These are phyloP conservation scores for Sinocyclocheilus anophthalmus DNA, from an alignment of 2,113 vertebrate species.

Conservation along the genomic window DNA sequence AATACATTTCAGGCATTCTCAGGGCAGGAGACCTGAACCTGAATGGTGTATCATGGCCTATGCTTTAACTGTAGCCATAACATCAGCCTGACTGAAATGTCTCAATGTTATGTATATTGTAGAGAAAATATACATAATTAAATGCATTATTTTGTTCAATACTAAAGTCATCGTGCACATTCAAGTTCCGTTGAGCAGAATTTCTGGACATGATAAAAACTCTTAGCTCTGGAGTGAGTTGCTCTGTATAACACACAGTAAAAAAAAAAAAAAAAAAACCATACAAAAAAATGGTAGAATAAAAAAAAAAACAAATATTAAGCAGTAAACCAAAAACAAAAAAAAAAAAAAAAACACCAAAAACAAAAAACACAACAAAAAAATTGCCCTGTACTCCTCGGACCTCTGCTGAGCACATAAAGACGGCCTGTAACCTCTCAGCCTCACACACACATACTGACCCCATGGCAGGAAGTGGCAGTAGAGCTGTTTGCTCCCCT, in stretches of 20 bases:
- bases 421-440: constrained; percentile 57
- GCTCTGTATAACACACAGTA: constrained; percentile 54
- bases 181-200: neutral
- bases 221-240: constrained; percentile 17
- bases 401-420: constrained; percentile 57
- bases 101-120: neutral
- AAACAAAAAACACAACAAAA: no score
- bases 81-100: neutral
- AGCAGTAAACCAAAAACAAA: no score
- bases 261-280: no score
- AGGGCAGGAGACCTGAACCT: neutral
- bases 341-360: no score
- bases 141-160: neutral
- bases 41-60: neutral
- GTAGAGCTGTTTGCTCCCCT: constrained; percentile 55
- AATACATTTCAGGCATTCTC: constrained; percentile 13
- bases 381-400: constrained; percentile 56
- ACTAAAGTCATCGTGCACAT: constrained; percentile 1
- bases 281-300: no score
- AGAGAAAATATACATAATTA: neutral
- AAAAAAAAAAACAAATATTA: no score
- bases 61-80: neutral
- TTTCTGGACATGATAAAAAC: neutral
- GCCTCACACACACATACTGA: constrained; percentile 45
- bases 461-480: constrained; percentile 51